Conservation (phyloP, 2,797 vertebrate genomes). For the Cyprinodon diabolis region DNA sequence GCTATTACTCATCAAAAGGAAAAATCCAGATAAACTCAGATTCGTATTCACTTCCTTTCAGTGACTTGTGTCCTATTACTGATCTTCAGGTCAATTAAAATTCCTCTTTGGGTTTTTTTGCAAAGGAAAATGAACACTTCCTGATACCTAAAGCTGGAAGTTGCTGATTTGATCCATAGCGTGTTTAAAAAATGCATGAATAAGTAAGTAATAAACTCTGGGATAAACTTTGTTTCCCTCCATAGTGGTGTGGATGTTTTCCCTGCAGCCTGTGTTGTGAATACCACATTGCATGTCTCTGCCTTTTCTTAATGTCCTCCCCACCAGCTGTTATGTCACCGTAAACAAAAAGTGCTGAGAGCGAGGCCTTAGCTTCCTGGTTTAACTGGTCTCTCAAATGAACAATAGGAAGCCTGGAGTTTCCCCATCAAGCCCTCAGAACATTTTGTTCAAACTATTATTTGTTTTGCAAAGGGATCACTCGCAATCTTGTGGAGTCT, state of each 20-base stretch:
- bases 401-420: slow-evolving; percentile 71
- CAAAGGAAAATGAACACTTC: not conserved
- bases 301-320: slow-evolving; percentile 12
- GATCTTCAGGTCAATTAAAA: not conserved
- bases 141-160: not conserved
- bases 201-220: not conserved
- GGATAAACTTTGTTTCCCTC: not conserved
- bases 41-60: not conserved
- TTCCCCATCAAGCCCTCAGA: slow-evolving; percentile 59
- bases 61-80: slow-evolving; percentile 2
- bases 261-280: not conserved
- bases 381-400: slow-evolving; percentile 57
- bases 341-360: slow-evolving; percentile 29
- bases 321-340: slow-evolving; percentile 33
- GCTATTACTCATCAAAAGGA: not conserved
- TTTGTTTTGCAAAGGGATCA: slow-evolving; percentile 59
- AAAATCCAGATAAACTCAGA: not conserved
- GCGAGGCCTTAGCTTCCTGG: slow-evolving; percentile 39
- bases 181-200: not conserved
- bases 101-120: not conserved
- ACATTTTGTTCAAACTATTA: slow-evolving; percentile 53
- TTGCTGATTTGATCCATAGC: not conserved
- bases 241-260: not conserved
- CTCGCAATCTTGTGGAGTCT: slow-evolving; percentile 34
- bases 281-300: not conserved